These are phyloP conservation scores for Abrostola triplasia DNA, from an alignment of 2,888 invertebrate species.

Conservation along the genomic window DNA sequence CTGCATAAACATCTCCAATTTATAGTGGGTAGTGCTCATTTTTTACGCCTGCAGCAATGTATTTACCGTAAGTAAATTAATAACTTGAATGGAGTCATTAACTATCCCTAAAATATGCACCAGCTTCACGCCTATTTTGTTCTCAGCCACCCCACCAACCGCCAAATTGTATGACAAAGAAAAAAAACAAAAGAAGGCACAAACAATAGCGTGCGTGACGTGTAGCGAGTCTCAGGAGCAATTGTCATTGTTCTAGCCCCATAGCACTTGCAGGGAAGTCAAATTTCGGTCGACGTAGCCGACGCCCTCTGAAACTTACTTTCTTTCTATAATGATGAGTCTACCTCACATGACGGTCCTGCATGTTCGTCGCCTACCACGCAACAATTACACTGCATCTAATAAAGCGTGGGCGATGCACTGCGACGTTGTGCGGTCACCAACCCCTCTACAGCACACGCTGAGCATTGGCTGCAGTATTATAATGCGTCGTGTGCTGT, in stretches of 20 bases:
- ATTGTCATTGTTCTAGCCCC: constrained; percentile 75
- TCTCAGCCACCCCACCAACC: constrained; percentile 61
- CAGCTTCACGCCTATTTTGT: constrained; percentile 70
- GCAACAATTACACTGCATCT: constrained; percentile 50
- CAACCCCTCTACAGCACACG: constrained; percentile 42
- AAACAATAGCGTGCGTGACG: constrained; percentile 78
- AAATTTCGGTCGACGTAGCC: constrained; percentile 56
- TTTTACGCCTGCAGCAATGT: constrained; percentile 1
- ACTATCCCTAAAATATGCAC: constrained; percentile 63
- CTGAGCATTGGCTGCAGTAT: constrained; percentile 39
- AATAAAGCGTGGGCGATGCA: constrained; percentile 45
- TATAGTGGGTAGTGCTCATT: constrained; percentile 14
- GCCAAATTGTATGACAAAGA: constrained; percentile 74
- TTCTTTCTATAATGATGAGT: constrained; percentile 12
- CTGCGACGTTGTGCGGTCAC: constrained; percentile 50
- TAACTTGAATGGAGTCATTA: constrained; percentile 50
- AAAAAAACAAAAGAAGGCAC: constrained; percentile 72
- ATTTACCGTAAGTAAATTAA: constrained; percentile 40
- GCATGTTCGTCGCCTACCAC: constrained; percentile 35
- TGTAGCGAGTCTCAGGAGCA: constrained; percentile 73
- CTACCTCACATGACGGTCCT: constrained; percentile 40
- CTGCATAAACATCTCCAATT: constrained; percentile 25
- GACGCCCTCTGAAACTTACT: constrained; percentile 54
- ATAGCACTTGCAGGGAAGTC: constrained; percentile 64
- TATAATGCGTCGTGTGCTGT: constrained; percentile 46